These are phyloP conservation scores for Oxytorus armatus DNA, from an alignment of 2,888 invertebrate genomes.

Conservation along the genomic window DNA sequence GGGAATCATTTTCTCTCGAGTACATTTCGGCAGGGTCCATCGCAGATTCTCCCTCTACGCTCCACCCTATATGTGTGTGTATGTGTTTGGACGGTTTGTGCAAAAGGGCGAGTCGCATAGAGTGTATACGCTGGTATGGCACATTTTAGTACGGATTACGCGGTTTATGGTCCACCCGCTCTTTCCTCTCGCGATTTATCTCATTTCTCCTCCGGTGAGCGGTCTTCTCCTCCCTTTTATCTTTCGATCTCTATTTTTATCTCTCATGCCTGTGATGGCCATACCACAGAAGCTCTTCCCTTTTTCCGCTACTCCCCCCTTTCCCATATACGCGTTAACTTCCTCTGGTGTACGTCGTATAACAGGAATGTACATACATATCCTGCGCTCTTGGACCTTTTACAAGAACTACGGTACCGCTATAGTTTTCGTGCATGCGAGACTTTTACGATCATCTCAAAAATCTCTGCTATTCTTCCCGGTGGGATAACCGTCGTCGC, in stretches of 20 bases:
- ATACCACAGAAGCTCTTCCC: constrained; percentile 48
- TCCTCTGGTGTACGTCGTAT: constrained; percentile 40
- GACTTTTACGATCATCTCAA: constrained; percentile 59
- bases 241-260: constrained; percentile 71
- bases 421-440: constrained; percentile 49
- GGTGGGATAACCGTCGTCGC: constrained; percentile 43
- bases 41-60: constrained; percentile 31
- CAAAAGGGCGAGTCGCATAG: constrained; percentile 38
- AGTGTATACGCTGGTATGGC: constrained; percentile 56
- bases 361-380: constrained; percentile 34
- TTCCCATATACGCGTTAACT: constrained; percentile 24
- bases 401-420: constrained; percentile 29
- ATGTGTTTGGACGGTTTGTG: constrained; percentile 55
- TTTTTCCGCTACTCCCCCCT: constrained; percentile 21
- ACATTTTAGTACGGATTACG: constrained; percentile 81
- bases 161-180: constrained; percentile 76
- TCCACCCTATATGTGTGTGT: constrained; percentile 26
- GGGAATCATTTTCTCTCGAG: constrained; percentile 59
- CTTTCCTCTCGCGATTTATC: constrained; percentile 64
- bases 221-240: constrained; percentile 52
- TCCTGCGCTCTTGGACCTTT: constrained; percentile 14
- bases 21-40: constrained; percentile 36
- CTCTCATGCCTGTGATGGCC: constrained; percentile 54
- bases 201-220: constrained; percentile 42
- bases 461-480: constrained; percentile 35